Evolutionary conservation across 2,888 invertebrate species (phyloP).

Genomic region (Plemyria rubiginata): DNA sequence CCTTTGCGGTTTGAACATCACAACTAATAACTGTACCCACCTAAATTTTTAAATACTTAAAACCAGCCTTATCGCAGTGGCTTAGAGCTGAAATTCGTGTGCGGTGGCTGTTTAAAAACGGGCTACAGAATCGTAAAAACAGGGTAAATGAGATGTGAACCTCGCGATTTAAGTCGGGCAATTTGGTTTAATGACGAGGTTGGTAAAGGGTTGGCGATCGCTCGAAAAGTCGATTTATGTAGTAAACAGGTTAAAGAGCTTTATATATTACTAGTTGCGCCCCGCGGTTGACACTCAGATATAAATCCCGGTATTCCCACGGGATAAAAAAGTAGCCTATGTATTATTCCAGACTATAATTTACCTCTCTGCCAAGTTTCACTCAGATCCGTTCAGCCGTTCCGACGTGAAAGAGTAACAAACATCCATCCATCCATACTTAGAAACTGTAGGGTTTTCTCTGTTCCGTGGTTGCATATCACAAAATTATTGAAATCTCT

Average conservation of each 20-base stretch:
- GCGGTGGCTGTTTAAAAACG: slow-evolving; percentile 41
- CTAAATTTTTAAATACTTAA: slow-evolving; percentile 19
- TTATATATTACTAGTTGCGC: no score
- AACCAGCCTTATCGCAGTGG: slow-evolving; percentile 11
- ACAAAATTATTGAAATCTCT: no score
- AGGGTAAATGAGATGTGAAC: slow-evolving; percentile 73
- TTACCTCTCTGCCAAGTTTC: no score
- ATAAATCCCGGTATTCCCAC: no score
- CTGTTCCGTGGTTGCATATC: no score
- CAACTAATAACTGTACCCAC: slow-evolving; percentile 31
- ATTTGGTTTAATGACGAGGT: slow-evolving; percentile 64
- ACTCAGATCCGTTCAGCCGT: no score
- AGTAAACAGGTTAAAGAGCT: slow-evolving; percentile 1
- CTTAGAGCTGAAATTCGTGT: slow-evolving; percentile 22
- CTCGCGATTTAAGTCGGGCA: slow-evolving; percentile 67
- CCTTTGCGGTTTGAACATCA: slow-evolving; percentile 18
- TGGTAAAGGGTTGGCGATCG: slow-evolving; percentile 39
- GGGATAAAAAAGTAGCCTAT: no score
- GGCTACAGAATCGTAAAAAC: slow-evolving; percentile 61
- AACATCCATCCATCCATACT: no score
- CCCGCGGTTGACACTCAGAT: no score
- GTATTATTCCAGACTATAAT: no score
- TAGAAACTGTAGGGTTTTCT: no score
- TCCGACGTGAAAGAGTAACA: no score
- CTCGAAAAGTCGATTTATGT: slow-evolving; percentile 7